Evolutionary conservation across 2,113 vertebrate species (phyloP).

Genomic region (Taxidea taxus): DNA sequence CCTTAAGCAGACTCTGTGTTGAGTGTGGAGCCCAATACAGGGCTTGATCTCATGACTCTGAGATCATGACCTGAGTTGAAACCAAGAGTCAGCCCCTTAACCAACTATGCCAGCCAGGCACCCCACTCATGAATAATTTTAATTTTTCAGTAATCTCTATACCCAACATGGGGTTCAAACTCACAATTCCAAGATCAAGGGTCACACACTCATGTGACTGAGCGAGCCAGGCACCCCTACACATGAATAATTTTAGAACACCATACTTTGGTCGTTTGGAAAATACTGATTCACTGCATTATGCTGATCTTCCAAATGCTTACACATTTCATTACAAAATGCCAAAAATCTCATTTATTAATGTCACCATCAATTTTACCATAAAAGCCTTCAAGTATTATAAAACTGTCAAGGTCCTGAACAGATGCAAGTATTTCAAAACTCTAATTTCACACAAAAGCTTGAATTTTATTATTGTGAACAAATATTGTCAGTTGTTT

Average conservation of each 20-base stretch:
- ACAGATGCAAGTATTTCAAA: background rate
- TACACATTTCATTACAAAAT: background rate
- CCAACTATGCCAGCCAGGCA: too few species aligned
- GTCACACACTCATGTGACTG: background rate
- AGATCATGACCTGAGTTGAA: too few species aligned
- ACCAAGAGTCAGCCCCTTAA: too few species aligned
- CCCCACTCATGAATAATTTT: too few species aligned
- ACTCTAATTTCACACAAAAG: background rate
- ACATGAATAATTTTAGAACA: slow-evolving; percentile 18
- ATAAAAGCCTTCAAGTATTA: background rate
- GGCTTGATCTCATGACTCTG: too few species aligned
- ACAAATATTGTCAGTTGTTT: background rate
- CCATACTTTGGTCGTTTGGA: background rate
- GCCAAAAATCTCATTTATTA: background rate
- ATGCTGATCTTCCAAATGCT: background rate
- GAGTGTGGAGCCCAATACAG: too few species aligned
- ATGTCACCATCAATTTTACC: background rate
- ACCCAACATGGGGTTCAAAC: background rate
- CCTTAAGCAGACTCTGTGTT: too few species aligned
- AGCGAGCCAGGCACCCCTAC: background rate
- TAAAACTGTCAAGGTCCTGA: background rate
- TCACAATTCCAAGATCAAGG: background rate
- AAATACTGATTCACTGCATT: background rate
- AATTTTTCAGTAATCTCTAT: background rate
- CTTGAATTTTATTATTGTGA: background rate